Percentiles rank a stretch among this genome's conserved stretches.
phyloP scores from a whole-genome alignment of 2,797 vertebrate species.

The Macroramphosus scolopax region DNA sequence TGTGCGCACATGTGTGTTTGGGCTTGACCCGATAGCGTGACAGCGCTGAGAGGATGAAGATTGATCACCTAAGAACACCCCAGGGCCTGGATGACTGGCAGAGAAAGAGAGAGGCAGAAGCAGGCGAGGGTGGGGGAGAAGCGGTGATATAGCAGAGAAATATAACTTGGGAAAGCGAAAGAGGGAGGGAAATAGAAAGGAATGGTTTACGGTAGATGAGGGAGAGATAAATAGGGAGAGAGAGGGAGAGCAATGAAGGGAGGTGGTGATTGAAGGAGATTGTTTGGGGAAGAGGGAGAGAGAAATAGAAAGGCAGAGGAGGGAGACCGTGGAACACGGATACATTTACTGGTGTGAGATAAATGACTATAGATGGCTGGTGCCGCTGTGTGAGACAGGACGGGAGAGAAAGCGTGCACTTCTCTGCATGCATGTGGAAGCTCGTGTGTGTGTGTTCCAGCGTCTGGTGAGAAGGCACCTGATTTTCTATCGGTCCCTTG shows the following conservation, averaged over 20 bases:
- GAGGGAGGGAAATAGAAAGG: slow-evolving; percentile 41
- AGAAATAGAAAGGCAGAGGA: slow-evolving; percentile 59
- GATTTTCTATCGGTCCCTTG: slow-evolving; percentile 71
- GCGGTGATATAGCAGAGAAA: slow-evolving; percentile 51
- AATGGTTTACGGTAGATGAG: slow-evolving; percentile 63
- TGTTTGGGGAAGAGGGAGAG: slow-evolving; percentile 67
- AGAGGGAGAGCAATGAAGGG: slow-evolving; percentile 49
- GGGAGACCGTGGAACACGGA: slow-evolving; percentile 64
- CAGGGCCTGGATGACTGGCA: slow-evolving; percentile 68
- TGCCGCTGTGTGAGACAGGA: slow-evolving; percentile 27
- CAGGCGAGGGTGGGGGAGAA: slow-evolving; percentile 13
- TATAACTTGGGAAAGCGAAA: slow-evolving; percentile 43
- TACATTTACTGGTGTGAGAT: slow-evolving; percentile 69
- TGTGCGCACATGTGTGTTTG: slow-evolving; percentile 24
- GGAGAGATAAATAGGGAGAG: slow-evolving; percentile 64
- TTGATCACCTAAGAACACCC: slow-evolving; percentile 78
- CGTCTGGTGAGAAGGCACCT: too few species aligned
- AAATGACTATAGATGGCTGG: slow-evolving; percentile 74
- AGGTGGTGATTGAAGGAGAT: slow-evolving; percentile 72
- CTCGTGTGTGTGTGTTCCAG: slow-evolving; percentile 30
- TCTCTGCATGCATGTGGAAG: slow-evolving; percentile 4
- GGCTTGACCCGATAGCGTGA: slow-evolving; percentile 58
- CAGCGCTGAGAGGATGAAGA: slow-evolving; percentile 72
- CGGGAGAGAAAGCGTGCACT: slow-evolving; percentile 11
- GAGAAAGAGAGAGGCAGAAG: slow-evolving; percentile 54